phyloP scores from a whole-genome alignment of 2,797 vertebrate genomes.

The Nannoperca obscura region DNA sequence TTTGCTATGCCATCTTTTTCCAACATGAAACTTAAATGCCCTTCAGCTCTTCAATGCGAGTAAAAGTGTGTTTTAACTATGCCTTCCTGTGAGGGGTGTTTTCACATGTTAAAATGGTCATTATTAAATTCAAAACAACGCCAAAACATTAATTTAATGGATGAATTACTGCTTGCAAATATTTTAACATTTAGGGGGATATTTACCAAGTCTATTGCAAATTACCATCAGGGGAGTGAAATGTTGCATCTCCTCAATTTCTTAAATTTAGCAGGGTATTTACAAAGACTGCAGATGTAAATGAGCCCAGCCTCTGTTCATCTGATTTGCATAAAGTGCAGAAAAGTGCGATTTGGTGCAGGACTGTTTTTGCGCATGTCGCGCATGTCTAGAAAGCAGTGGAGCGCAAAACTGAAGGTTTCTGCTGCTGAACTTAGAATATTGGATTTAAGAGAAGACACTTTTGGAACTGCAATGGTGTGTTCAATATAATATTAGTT shows the following conservation, averaged over 20 bases:
- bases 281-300: constrained; percentile 29
- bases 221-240: constrained; percentile 5
- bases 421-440: constrained; percentile 22
- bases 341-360: constrained; percentile 27
- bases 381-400: constrained; percentile 20
- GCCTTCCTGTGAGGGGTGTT: not conserved
- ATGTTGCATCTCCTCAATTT: constrained; percentile 6
- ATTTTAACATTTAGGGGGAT: not conserved
- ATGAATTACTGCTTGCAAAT: not conserved
- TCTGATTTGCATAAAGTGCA: constrained; percentile 37
- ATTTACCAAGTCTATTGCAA: constrained; percentile 6
- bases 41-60: not conserved
- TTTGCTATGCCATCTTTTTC: constrained; percentile 1
- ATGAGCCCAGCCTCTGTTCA: constrained; percentile 18
- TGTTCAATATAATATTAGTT: constrained; percentile 5
- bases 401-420: constrained; percentile 28
- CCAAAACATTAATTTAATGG: constrained; percentile 3
- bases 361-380: constrained; percentile 28
- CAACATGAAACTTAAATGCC: not conserved
- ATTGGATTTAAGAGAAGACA: constrained; percentile 6
- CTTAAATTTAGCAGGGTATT: constrained; percentile 24
- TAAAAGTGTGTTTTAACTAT: not conserved
- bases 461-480: constrained; percentile 3
- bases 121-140: not conserved
- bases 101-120: not conserved